A percentile compares a stretch with the other conserved stretches of the same genome.
Conservation (phyloP, 2,888 invertebrate species). For the Dryomyza anilis region DNA sequence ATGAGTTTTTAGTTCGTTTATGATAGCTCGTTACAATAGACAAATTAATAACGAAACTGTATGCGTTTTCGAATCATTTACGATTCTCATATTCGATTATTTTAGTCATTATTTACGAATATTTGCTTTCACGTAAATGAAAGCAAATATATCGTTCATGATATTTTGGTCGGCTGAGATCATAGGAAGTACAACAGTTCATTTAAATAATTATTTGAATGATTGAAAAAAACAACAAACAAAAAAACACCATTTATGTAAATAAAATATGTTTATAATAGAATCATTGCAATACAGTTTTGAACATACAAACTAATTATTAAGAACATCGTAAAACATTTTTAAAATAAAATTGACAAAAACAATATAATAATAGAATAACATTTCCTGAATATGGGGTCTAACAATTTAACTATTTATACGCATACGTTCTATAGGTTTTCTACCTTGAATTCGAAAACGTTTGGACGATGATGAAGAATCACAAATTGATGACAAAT, state of each 20-base stretch:
- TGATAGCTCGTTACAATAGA: too few relatives aligned
- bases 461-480: slow-evolving; percentile 50
- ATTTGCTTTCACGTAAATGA: too few relatives aligned
- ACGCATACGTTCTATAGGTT: slow-evolving; percentile 58
- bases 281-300: not conserved
- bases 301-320: not conserved
- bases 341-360: not conserved
- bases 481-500: slow-evolving; percentile 31
- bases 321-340: not conserved
- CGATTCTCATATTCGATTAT: too few relatives aligned
- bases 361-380: too few relatives aligned
- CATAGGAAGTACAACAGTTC: not conserved
- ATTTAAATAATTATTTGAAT: not conserved
- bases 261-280: not conserved
- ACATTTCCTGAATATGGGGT: too few relatives aligned
- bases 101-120: too few relatives aligned
- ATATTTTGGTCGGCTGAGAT: too few relatives aligned
- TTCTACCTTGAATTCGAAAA: slow-evolving; percentile 55
- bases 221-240: too few relatives aligned
- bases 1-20: too few relatives aligned
- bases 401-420: slow-evolving; percentile 41
- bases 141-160: too few relatives aligned
- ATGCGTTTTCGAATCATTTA: too few relatives aligned
- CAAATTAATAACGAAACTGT: too few relatives aligned
- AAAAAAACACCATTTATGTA: not conserved